These are phyloP conservation scores for Drosophila diplacantha DNA, from an alignment of 2,888 invertebrate genomes.

Conservation along the genomic window DNA sequence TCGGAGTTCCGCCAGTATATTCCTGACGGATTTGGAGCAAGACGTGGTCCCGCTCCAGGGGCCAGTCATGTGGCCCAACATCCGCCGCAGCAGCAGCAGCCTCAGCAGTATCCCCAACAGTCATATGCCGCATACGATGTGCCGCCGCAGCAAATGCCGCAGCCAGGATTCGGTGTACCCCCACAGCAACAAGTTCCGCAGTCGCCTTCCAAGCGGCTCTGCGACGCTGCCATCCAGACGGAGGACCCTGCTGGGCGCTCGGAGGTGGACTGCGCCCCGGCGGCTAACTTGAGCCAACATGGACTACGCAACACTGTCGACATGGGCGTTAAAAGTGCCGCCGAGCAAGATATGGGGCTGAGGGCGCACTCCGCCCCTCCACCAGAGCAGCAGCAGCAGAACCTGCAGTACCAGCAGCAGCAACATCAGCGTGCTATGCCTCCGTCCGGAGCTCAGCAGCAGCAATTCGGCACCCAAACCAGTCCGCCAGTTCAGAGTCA, in stretches of 20 bases:
- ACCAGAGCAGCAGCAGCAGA: slow-evolving; percentile 75
- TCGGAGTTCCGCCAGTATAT: slow-evolving; percentile 77
- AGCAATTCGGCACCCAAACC: slow-evolving; percentile 72
- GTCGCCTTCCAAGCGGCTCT: slow-evolving; percentile 72
- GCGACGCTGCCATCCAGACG: slow-evolving; percentile 78
- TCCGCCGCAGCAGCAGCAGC: slow-evolving; percentile 21
- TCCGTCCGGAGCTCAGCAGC: slow-evolving; percentile 45
- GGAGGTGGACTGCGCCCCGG: slow-evolving; percentile 68
- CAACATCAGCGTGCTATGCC: slow-evolving; percentile 44
- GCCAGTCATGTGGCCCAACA: slow-evolving; percentile 18
- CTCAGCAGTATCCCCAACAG: slow-evolving; percentile 38
- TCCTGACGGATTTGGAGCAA: slow-evolving; percentile 75
- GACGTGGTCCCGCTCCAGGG: slow-evolving; percentile 51
- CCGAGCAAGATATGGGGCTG: slow-evolving; percentile 78
- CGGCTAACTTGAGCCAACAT: slow-evolving; percentile 81
- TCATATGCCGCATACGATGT: slow-evolving; percentile 34
- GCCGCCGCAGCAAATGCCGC: slow-evolving; percentile 40
- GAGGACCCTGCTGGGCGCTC: slow-evolving; percentile 70
- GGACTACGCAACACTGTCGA: slow-evolving; percentile 88
- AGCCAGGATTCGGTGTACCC: slow-evolving; percentile 16
- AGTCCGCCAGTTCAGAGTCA: slow-evolving; percentile 72
- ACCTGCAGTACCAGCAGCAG: slow-evolving; percentile 57
- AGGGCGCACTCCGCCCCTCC: slow-evolving; percentile 89
- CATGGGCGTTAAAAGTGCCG: slow-evolving; percentile 83
- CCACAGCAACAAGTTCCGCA: slow-evolving; percentile 54